phyloP scores from a whole-genome alignment of 1,140 invertebrate genomes.

The Elysia chlorotica region DNA sequence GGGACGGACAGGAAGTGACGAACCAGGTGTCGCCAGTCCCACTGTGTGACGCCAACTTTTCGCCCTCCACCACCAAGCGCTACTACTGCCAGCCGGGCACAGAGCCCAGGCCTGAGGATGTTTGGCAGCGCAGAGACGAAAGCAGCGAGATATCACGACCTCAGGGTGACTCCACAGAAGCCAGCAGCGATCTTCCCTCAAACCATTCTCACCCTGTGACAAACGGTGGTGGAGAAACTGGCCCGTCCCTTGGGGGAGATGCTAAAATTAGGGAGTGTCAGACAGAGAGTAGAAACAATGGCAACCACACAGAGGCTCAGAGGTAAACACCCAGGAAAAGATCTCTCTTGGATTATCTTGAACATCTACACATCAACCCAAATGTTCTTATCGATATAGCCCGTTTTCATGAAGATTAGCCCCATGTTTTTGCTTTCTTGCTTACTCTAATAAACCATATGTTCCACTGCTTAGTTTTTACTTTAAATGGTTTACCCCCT shows the following conservation, averaged over 20 bases:
- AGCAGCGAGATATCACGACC: not conserved
- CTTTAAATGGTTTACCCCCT: too few relatives aligned
- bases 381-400: too few relatives aligned
- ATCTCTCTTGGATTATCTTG: too few relatives aligned
- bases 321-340: not conserved
- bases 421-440: too few relatives aligned
- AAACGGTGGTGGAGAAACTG: not conserved
- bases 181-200: not conserved
- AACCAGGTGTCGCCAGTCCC: not conserved
- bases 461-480: too few relatives aligned
- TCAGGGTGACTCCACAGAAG: not conserved
- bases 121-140: conserved; percentile 8
- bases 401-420: too few relatives aligned
- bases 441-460: too few relatives aligned
- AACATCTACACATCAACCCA: too few relatives aligned
- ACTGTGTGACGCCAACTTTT: not conserved
- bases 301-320: not conserved
- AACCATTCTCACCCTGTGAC: not conserved
- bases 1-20: too few relatives aligned
- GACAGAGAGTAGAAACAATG: not conserved
- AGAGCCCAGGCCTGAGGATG: not conserved
- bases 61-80: not conserved
- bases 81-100: not conserved
- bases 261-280: not conserved
- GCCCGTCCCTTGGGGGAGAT: not conserved